phyloP scores from a whole-genome alignment of 2,113 vertebrate species.

The Spea bombifrons region DNA sequence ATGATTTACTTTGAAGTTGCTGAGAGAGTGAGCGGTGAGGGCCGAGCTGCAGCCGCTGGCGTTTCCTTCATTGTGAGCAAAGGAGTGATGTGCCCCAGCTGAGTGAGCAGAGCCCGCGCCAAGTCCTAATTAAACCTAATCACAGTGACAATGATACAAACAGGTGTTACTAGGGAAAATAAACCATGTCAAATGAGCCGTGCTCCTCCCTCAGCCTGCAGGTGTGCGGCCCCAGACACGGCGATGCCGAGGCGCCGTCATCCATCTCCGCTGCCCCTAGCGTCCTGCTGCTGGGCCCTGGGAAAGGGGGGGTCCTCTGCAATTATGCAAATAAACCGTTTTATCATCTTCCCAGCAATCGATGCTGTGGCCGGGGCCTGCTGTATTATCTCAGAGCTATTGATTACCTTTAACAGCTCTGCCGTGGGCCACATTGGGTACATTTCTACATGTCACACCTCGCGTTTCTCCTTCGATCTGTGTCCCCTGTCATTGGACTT shows the following conservation, averaged over 20 bases:
- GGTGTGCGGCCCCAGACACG: background rate
- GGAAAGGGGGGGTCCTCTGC: constrained; percentile 24
- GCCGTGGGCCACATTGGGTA: constrained; percentile 71
- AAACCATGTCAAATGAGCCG: background rate
- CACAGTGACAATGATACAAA: constrained; percentile 55
- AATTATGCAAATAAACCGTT: constrained; percentile 84
- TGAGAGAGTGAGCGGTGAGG: constrained; percentile 48
- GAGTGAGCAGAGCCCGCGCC: constrained; percentile 53
- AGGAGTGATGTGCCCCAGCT: constrained; percentile 56
- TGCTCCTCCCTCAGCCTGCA: constrained; percentile 14
- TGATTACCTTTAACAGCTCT: constrained; percentile 89
- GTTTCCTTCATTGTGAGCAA: constrained; percentile 56
- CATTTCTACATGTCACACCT: constrained; percentile 13
- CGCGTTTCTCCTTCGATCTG: background rate
- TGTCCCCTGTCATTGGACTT: background rate
- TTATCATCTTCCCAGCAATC: constrained; percentile 90
- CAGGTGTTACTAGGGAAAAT: constrained; percentile 53
- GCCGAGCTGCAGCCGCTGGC: constrained; percentile 50
- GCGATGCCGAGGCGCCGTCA: background rate
- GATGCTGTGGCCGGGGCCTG: constrained; percentile 91
- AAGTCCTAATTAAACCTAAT: constrained; percentile 62
- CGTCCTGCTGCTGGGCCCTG: too few species aligned
- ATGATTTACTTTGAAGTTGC: constrained; percentile 52
- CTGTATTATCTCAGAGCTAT: constrained; percentile 96
- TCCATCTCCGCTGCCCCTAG: too few species aligned